Percentiles rank a stretch among this genome's conserved stretches.
phyloP scores from a whole-genome alignment of 2,113 vertebrate genomes.

The Nycticorax nycticorax region DNA sequence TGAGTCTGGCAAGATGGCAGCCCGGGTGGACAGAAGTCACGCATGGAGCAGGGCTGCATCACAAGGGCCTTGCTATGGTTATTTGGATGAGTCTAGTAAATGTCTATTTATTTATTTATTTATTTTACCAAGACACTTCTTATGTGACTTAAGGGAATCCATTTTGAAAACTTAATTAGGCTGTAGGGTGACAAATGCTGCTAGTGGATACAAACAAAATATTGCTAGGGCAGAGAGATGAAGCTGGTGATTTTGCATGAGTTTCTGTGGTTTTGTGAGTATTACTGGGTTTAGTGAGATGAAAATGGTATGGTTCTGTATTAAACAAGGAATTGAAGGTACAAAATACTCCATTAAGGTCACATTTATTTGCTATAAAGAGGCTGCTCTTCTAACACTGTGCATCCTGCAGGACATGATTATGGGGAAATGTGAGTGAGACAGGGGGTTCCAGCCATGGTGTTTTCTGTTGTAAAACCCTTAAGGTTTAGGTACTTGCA shows the following conservation, averaged over 20 bases:
- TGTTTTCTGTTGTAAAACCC: neutral
- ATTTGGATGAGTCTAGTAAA: neutral
- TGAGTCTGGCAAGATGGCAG: neutral
- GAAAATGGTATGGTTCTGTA: neutral
- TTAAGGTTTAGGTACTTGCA: neutral
- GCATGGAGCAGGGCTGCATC: neutral
- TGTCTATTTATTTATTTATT: too few species aligned
- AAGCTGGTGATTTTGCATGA: neutral
- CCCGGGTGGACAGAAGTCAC: neutral
- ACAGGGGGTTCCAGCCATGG: accelerated
- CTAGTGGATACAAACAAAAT: neutral
- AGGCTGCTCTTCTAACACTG: neutral
- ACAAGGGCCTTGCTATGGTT: accelerated
- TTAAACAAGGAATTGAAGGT: neutral
- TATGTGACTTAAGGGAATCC: neutral
- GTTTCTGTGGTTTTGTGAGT: neutral
- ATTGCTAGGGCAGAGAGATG: neutral
- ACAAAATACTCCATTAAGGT: neutral
- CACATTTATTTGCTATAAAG: neutral
- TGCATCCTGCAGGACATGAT: neutral
- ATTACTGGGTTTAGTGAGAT: neutral
- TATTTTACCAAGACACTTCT: neutral
- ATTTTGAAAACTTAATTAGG: neutral
- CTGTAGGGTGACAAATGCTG: neutral
- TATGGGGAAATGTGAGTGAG: neutral